A percentile compares a stretch with the other conserved stretches of the same genome.
Evolutionary conservation across 2,797 vertebrate genomes (phyloP).

Genomic region (Sebastes ruberrimus): DNA sequence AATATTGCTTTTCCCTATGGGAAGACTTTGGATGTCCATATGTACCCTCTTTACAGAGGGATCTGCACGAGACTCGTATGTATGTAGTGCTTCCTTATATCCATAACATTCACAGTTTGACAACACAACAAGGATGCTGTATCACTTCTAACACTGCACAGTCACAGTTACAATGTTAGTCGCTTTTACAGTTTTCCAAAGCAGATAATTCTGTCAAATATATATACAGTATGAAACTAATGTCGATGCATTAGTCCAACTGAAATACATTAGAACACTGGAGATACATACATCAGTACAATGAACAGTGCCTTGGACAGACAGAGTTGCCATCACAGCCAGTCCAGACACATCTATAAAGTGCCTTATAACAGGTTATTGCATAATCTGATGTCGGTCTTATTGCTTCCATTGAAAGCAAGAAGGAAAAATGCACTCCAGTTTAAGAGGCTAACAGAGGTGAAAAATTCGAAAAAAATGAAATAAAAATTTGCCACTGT

Average conservation of each 20-base stretch:
- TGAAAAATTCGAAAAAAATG: neutral
- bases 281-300: constrained; percentile 48
- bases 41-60: constrained; percentile 36
- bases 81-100: constrained; percentile 26
- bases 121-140: constrained; percentile 36
- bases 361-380: constrained; percentile 75
- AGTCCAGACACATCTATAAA: constrained; percentile 69
- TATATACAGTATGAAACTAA: constrained; percentile 28
- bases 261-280: constrained; percentile 46
- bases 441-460: constrained; percentile 30
- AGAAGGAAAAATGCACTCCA: constrained; percentile 56
- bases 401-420: constrained; percentile 78
- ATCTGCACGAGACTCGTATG: constrained; percentile 19
- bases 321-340: constrained; percentile 43
- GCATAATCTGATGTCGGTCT: constrained; percentile 70
- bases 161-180: constrained; percentile 32
- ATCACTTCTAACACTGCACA: constrained; percentile 33
- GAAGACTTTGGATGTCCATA: constrained; percentile 60
- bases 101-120: constrained; percentile 58
- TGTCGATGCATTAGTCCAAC: constrained; percentile 34
- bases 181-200: constrained; percentile 18
- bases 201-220: constrained; percentile 27
- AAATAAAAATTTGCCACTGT: constrained; percentile 26
- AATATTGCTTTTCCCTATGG: constrained; percentile 66
- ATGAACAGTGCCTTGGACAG: constrained; percentile 54